A percentile compares a stretch with the other conserved stretches of the same genome.
These are phyloP conservation scores for Mechanitis mazaeus DNA, from an alignment of 2,888 invertebrate species.

Conservation along the genomic window DNA sequence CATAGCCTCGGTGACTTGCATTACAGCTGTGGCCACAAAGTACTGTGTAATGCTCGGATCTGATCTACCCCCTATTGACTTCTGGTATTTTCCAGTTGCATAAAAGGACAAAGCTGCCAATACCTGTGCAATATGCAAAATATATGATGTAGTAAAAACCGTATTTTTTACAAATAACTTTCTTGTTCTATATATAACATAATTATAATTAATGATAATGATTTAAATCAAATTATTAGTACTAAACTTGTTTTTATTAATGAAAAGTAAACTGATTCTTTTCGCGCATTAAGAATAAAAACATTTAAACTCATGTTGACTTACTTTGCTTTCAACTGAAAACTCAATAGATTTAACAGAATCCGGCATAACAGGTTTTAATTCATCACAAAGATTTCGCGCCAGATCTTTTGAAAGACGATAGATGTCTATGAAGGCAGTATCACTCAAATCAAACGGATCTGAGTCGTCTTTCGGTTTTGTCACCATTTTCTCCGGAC, in stretches of 20 bases:
- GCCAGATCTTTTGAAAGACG: slow-evolving; percentile 61
- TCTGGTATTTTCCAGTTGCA: slow-evolving; percentile 65
- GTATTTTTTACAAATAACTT: too few species aligned
- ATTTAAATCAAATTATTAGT: too few species aligned
- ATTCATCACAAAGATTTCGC: slow-evolving; percentile 55
- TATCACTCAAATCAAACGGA: slow-evolving; percentile 60
- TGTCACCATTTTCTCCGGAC: slow-evolving; percentile 55
- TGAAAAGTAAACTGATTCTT: neutral
- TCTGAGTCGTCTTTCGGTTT: slow-evolving; percentile 53
- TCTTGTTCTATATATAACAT: too few species aligned
- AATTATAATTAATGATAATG: too few species aligned
- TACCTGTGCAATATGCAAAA: slow-evolving; percentile 39
- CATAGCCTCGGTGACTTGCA: slow-evolving; percentile 64
- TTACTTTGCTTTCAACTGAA: slow-evolving; percentile 65
- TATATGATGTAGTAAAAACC: neutral
- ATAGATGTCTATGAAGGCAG: slow-evolving; percentile 58
- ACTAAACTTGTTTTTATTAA: neutral
- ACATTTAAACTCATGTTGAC: slow-evolving; percentile 20
- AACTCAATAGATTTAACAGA: slow-evolving; percentile 64
- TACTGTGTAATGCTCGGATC: slow-evolving; percentile 63
- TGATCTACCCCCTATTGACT: slow-evolving; percentile 55
- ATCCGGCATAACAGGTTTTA: slow-evolving; percentile 65
- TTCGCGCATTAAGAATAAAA: neutral
- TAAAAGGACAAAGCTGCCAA: slow-evolving; percentile 64
- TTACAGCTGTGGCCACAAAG: slow-evolving; percentile 59